Base-by-base conservation (phyloP, 2,113 vertebrate genomes). In the Leptodactylus fuscus region DNA sequence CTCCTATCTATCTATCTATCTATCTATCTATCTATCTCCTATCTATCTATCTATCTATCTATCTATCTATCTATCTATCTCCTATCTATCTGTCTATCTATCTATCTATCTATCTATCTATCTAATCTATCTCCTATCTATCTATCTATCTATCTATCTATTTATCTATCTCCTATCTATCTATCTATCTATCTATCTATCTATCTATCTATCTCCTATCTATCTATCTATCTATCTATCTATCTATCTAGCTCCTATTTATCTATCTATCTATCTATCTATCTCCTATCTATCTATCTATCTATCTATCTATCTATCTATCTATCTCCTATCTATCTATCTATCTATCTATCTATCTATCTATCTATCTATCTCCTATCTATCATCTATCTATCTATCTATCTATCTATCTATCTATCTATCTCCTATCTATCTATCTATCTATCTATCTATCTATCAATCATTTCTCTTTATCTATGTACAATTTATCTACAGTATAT, bases 161-260 rank as follows among this genome's bases (percentile, higher is more conserved):
- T 73, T 22, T 44, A 44, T 73, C 8, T 41, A 6, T 48, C 5
- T 12, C 46, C 5, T 6, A 70, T 62, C 55, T 58, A 62, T 62
- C 58, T 62, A 62, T 62, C 58, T 71, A 71, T 70, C 67, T 70
- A 70, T 70, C 34, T 71, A 71, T 71, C 69, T 71, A 71, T 71
- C 69, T 71, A 41, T 41, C 16, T 48, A 70, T 71, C 34, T 71
- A 71, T 71, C 69, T 71, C 32, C 69, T 71, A 71, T 71, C 69
- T 70, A 70, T 71, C 34, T 71, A 71, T 71, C 69, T 71, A 71
- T 71, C 69, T 71, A 71, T 71, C 69, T 70, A 70, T 41, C 69
- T 36, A 71, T 71, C 32, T 71, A 71, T 71, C 38, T 62, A 62
- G 27, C 24, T 62, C 22, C 0, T 58, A 58, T 58, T 9, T 46